Conservation (phyloP, 1,140 invertebrate genomes). For the Bombus turneri region DNA sequence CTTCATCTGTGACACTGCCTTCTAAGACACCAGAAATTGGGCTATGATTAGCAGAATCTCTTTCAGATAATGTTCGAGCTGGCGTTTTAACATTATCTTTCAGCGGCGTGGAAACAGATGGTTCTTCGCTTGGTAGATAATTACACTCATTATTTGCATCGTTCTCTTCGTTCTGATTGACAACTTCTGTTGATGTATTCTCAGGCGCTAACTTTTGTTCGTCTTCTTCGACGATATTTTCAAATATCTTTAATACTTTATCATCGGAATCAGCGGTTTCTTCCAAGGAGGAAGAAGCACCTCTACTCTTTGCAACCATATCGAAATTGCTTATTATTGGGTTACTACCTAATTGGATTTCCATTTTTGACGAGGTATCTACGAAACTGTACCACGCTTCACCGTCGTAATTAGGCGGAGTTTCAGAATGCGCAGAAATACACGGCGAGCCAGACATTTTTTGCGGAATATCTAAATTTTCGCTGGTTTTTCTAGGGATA, state of each 20-base stretch:
- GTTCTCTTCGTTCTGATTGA: not conserved
- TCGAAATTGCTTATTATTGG: constrained; percentile 68
- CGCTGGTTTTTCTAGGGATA: constrained; percentile 70
- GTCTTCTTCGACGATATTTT: constrained; percentile 39
- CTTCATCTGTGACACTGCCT: constrained; percentile 81
- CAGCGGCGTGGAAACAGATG: not conserved
- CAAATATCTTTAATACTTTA: constrained; percentile 40
- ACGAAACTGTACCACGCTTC: constrained; percentile 64
- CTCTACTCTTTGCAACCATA: constrained; percentile 59
- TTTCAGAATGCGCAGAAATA: constrained; percentile 55
- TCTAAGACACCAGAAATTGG: constrained; percentile 81
- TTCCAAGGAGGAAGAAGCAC: constrained; percentile 10
- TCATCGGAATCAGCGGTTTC: not conserved
- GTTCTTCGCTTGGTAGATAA: constrained; percentile 1
- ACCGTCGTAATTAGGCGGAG: constrained; percentile 39
- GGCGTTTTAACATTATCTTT: constrained; percentile 47
- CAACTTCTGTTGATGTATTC: not conserved
- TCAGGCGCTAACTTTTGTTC: not conserved
- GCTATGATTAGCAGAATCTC: constrained; percentile 84
- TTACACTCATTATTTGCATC: not conserved
- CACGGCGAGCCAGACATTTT: constrained; percentile 56
- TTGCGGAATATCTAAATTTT: constrained; percentile 72
- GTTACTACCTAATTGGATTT: constrained; percentile 69
- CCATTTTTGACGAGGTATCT: constrained; percentile 38
- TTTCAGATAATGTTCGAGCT: constrained; percentile 70